Evolutionary conservation across 2,797 vertebrate species (phyloP).

Genomic region (Pangasius macronema): DNA sequence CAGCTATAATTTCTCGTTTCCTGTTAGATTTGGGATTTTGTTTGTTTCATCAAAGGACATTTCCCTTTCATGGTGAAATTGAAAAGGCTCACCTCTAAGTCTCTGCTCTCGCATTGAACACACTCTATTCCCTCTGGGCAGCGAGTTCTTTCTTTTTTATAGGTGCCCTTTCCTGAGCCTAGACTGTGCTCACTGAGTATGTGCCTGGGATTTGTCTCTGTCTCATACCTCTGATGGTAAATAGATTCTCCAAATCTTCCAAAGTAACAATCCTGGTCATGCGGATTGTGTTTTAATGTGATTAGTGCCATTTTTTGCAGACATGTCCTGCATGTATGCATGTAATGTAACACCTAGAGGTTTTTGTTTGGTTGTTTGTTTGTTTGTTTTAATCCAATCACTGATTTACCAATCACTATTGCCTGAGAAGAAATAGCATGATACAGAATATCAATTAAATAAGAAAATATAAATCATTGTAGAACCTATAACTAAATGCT

Average conservation of each 20-base stretch:
- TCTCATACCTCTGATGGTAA: neutral
- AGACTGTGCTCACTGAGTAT: neutral
- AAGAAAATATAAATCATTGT: neutral
- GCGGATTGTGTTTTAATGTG: no score
- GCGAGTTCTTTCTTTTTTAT: neutral
- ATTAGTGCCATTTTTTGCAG: neutral
- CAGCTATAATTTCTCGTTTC: neutral
- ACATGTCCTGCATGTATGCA: neutral
- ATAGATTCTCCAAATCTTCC: neutral
- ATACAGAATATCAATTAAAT: neutral
- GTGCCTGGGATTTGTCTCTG: neutral
- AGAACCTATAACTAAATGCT: neutral
- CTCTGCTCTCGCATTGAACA: neutral
- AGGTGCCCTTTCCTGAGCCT: conserved; percentile 19
- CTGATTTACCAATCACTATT: neutral
- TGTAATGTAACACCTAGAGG: neutral
- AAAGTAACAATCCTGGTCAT: neutral
- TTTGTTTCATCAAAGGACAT: neutral
- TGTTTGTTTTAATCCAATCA: neutral
- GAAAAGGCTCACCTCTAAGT: conserved; percentile 10
- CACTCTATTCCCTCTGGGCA: conserved; percentile 18
- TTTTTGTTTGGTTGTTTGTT: neutral
- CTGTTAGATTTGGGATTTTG: neutral
- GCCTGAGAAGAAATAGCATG: neutral
- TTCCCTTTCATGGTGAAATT: neutral